Conservation (phyloP, 2,797 vertebrate species). For the Malacoraja senta region DNA sequence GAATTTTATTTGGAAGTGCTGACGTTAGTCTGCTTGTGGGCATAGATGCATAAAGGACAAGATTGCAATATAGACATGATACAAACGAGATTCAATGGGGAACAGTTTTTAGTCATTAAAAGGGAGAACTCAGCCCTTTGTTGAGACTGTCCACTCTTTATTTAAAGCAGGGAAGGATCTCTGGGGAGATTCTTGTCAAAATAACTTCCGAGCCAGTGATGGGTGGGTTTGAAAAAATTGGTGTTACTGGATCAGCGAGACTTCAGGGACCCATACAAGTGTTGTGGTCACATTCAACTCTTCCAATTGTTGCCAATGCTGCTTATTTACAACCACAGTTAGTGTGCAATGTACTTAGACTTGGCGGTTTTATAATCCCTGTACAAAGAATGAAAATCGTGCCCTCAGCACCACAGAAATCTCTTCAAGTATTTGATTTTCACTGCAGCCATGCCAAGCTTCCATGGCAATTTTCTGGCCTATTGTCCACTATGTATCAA, state of each 20-base stretch:
- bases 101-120: slow-evolving; percentile 1
- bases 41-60: neutral
- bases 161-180: neutral
- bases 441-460: neutral
- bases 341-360: neutral
- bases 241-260: neutral
- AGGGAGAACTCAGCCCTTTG: too few relatives aligned
- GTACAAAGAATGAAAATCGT: neutral
- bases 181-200: neutral
- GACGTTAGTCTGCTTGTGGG: slow-evolving; percentile 1
- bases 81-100: neutral
- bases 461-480: neutral
- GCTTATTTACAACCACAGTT: neutral
- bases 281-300: neutral
- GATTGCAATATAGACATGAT: neutral
- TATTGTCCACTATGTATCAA: neutral
- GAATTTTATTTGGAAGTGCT: neutral
- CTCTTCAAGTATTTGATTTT: neutral
- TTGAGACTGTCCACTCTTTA: neutral
- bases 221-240: neutral
- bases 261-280: neutral
- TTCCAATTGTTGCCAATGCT: neutral
- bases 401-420: neutral
- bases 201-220: neutral
- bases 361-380: neutral